Percentiles rank a stretch among this genome's conserved stretches.
Evolutionary conservation across 2,888 invertebrate species (phyloP).

Genomic region (Sphaerophoria rueppellii): DNA sequence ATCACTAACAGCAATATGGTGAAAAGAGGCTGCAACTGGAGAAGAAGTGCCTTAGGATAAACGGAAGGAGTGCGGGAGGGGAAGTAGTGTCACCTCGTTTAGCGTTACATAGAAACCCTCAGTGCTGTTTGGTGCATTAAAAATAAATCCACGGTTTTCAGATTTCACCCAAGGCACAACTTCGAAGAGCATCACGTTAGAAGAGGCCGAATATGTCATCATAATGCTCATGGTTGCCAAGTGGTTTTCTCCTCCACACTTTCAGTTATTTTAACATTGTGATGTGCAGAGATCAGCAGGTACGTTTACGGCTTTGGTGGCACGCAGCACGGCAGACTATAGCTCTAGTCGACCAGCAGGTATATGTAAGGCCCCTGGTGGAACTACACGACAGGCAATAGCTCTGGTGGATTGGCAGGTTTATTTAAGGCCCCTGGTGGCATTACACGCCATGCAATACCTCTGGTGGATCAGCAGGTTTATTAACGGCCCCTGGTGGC

Average conservation of each 20-base stretch:
- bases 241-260: not conserved
- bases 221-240: not conserved
- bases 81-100: not conserved
- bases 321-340: too few relatives aligned
- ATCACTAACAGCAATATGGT: conserved; percentile 24
- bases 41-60: not conserved
- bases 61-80: not conserved
- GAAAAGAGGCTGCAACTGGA: not conserved
- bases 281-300: too few relatives aligned
- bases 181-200: conserved; percentile 42
- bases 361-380: too few relatives aligned
- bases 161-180: conserved; percentile 34
- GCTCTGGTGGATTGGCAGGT: too few relatives aligned
- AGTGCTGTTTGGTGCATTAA: conserved; percentile 16
- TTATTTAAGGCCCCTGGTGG: too few relatives aligned
- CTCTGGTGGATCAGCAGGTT: too few relatives aligned
- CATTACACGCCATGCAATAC: too few relatives aligned
- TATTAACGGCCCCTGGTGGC: too few relatives aligned
- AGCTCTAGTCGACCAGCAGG: too few relatives aligned
- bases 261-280: too few relatives aligned
- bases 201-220: conserved; percentile 20
- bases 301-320: too few relatives aligned
- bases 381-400: too few relatives aligned
- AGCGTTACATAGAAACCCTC: not conserved
- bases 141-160: conserved; percentile 34